These are phyloP conservation scores for Elymnias hypermnestra DNA, from an alignment of 1,140 invertebrate species.

Conservation along the genomic window DNA sequence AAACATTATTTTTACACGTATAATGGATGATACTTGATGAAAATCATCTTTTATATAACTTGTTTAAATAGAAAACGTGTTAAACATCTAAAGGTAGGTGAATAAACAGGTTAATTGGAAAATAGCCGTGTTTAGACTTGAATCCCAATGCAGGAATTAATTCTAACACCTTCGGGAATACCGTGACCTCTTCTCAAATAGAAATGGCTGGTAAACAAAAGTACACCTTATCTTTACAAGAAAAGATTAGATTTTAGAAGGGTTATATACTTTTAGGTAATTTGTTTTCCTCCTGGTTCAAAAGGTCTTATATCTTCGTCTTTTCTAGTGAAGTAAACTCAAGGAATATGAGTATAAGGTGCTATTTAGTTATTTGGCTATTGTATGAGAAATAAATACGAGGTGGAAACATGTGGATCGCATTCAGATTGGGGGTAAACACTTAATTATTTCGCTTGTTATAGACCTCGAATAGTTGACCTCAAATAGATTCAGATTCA, in stretches of 20 bases:
- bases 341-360: background rate
- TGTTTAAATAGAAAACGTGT: too few relatives aligned
- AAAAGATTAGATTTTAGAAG: background rate
- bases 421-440: slow-evolving; percentile 23
- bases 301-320: background rate
- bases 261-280: slow-evolving; percentile 1
- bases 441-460: slow-evolving; percentile 25
- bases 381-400: slow-evolving; percentile 12
- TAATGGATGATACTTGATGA: too few relatives aligned
- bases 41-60: too few relatives aligned
- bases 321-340: slow-evolving; percentile 1
- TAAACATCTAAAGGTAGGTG: too few relatives aligned
- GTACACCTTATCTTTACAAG: background rate
- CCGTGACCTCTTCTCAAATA: background rate
- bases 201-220: background rate
- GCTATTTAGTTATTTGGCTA: slow-evolving; percentile 9
- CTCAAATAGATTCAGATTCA: background rate
- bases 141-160: slow-evolving; percentile 6
- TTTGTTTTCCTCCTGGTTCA: background rate
- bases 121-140: slow-evolving; percentile 1
- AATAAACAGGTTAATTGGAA: slow-evolving; percentile 2
- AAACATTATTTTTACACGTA: too few relatives aligned
- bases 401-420: slow-evolving; percentile 19
- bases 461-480: slow-evolving; percentile 11
- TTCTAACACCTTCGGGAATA: slow-evolving; percentile 10